A percentile compares a stretch with the other conserved stretches of the same genome.
phyloP scores from a whole-genome alignment of 2,797 vertebrate species.

The Cuniculus paca region DNA sequence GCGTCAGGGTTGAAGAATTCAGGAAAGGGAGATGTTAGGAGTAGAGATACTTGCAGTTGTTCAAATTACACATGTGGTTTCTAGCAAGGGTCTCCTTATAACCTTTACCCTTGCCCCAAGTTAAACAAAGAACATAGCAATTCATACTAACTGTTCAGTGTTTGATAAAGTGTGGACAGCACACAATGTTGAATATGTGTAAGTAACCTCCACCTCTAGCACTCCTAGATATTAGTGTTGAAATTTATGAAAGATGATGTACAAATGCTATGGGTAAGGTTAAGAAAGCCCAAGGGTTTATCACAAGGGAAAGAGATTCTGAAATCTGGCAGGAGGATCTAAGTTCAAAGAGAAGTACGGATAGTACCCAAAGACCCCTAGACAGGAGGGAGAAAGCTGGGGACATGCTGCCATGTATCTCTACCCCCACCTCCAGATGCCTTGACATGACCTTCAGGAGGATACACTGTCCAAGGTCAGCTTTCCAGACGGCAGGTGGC shows the following conservation, averaged over 20 bases:
- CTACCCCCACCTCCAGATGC: neutral
- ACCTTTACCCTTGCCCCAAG: neutral
- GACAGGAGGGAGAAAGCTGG: too few relatives aligned
- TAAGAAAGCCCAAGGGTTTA: fast-evolving
- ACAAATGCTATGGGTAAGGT: neutral
- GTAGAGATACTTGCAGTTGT: neutral
- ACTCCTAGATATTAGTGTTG: neutral
- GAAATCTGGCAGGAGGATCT: neutral
- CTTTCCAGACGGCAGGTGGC: fast-evolving
- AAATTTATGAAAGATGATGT: neutral
- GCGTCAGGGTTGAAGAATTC: fast-evolving
- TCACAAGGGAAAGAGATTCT: neutral
- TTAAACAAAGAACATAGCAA: neutral
- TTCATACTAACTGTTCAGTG: fast-evolving
- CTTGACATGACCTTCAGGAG: too few relatives aligned
- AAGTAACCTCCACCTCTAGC: neutral
- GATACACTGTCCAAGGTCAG: fast-evolving
- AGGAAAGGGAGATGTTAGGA: too few relatives aligned
- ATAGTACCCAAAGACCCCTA: neutral
- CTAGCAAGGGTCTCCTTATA: neutral
- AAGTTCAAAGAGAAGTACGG: neutral
- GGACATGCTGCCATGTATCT: fast-evolving
- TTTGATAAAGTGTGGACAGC: neutral
- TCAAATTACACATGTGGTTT: neutral
- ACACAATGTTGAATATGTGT: neutral